phyloP scores from a whole-genome alignment of 2,113 vertebrate species.

The Emydura subglobosa region DNA sequence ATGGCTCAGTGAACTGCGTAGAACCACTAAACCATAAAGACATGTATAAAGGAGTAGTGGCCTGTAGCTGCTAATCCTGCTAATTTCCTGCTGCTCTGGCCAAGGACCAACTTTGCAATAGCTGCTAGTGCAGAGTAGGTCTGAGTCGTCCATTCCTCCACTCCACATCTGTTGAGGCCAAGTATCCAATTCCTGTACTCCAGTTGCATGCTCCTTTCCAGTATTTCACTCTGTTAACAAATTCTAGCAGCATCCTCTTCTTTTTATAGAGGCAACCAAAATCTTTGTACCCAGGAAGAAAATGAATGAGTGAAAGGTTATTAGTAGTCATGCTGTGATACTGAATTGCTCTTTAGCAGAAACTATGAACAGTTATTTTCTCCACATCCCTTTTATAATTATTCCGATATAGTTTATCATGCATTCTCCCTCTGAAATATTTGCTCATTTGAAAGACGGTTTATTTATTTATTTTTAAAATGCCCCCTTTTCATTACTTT shows the following conservation, averaged over 20 bases:
- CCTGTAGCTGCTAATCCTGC: not conserved
- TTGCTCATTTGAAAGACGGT: conserved; percentile 32
- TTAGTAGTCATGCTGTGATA: conserved; percentile 16
- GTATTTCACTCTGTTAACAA: not conserved
- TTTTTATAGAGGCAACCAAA: not conserved
- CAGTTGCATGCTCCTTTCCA: not conserved
- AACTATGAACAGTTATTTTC: conserved; percentile 68
- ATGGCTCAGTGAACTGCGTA: not conserved
- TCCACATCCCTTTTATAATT: conserved; percentile 69
- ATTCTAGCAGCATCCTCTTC: not conserved
- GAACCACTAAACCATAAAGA: not conserved
- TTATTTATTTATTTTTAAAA: conserved; percentile 40
- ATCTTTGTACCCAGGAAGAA: not conserved
- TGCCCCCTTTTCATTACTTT: conserved; percentile 48
- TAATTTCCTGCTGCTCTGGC: not conserved
- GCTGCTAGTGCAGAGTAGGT: not conserved
- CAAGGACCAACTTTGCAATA: not conserved
- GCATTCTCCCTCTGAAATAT: conserved; percentile 66
- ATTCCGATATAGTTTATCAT: conserved; percentile 72
- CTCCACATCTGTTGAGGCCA: not conserved
- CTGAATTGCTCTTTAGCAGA: conserved; percentile 69
- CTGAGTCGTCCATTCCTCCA: not conserved
- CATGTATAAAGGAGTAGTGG: not conserved
- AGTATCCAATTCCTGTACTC: not conserved
- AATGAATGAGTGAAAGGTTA: not conserved